Percentiles rank a stretch among this genome's conserved stretches.
Evolutionary conservation across 2,113 vertebrate genomes (phyloP).

Genomic region (Puffinus mauretanicus): DNA sequence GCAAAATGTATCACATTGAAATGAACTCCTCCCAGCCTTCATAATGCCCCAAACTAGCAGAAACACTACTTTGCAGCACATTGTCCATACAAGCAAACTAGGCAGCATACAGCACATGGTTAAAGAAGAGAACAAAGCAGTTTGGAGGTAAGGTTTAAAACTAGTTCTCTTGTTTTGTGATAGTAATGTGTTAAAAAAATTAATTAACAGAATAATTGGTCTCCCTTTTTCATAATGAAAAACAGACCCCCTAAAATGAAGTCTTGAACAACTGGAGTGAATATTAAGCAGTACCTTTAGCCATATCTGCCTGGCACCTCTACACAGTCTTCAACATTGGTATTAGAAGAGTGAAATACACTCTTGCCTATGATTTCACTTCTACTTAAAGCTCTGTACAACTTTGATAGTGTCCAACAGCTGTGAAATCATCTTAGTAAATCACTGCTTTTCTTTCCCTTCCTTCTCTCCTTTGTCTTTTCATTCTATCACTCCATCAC

Average conservation of each 20-base stretch:
- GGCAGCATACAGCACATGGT: neutral
- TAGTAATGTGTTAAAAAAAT: neutral
- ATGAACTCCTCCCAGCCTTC: neutral
- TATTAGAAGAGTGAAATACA: neutral
- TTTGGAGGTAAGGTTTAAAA: neutral
- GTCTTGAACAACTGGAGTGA: neutral
- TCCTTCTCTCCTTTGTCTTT: neutral
- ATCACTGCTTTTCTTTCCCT: neutral
- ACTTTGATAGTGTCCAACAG: neutral
- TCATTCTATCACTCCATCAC: neutral
- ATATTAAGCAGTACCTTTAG: neutral
- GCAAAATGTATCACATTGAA: neutral
- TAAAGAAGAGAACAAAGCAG: neutral
- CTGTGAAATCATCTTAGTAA: neutral
- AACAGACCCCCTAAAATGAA: neutral
- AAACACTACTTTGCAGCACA: neutral
- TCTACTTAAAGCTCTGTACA: neutral
- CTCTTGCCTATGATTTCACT: neutral
- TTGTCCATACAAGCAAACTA: neutral
- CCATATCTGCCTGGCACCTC: neutral
- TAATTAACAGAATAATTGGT: neutral
- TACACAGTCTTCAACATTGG: neutral
- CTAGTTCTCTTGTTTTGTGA: neutral
- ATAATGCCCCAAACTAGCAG: neutral
- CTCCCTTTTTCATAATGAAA: neutral